Evolutionary conservation across 1,140 invertebrate species (phyloP), one percentile per base, ranked within the genome.

Genomic region (Capitella teleta): DNA sequence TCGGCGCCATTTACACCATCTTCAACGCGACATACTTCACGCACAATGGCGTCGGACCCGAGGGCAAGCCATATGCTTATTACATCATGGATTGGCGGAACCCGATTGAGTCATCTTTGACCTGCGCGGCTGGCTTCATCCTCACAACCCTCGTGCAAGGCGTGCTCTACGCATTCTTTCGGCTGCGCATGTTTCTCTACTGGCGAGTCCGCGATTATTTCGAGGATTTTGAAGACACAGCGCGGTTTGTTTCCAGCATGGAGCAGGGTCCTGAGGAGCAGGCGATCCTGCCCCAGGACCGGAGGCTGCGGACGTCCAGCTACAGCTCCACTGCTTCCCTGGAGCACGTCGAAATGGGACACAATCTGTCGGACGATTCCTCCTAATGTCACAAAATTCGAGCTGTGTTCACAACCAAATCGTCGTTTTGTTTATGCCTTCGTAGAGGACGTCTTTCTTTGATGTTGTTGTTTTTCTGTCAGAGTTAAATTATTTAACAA

Each of bases 11-110:
- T 24, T 69, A 69, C 52, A 58, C 60, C 5, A 40, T 66, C 42
- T 69, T 66, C 56, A 67, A 69, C 54, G 62, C 60, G 32, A 28
- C 64, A 43, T 67, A 66, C 53, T 69, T 64, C 58, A 57, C 63
- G 40, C 62, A 64, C 48, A 56, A 64, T 28, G 63, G 63, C 5
- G 62, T 57, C 14, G 58, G 66, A 19, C 37, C 61, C 19, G 50
- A 60, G n/a, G 58, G 60, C 0, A 53, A 55, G 30, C 43, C 18
- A 3, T 64, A 62, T 28, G 59, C 58, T 1, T 69, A 69, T 52
- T 62, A 63, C 50, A 61, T 67, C 23, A 49, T 69, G 41, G 61
- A 66, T 55, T 69, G 67, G 67, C 51, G 56, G 21, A 56, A 61
- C 28, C 66, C 64, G 3, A 8, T 32, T n/a, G 30, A 32, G 30